A percentile compares a stretch with the other conserved stretches of the same genome.
Conservation (phyloP, 2,797 vertebrate genomes). For the Tragelaphus eurycerus region DNA sequence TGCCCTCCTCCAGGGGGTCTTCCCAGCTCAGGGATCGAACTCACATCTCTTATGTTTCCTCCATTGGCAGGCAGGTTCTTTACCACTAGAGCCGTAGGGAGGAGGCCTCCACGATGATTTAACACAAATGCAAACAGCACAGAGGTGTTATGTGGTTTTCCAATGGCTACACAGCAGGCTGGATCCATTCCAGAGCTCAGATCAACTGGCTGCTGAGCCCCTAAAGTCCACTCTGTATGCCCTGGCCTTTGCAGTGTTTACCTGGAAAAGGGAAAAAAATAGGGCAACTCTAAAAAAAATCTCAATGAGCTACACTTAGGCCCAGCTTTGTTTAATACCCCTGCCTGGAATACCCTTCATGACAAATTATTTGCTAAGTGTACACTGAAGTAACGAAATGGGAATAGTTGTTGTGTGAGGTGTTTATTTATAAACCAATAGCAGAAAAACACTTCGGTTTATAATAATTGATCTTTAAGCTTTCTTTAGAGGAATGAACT, state of each 20-base stretch:
- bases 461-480: constrained; percentile 11
- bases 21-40: neutral
- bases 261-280: neutral
- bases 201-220: neutral
- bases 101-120: neutral
- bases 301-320: neutral
- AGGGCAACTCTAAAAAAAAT: neutral
- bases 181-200: neutral
- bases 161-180: neutral
- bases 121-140: neutral
- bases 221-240: neutral
- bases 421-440: neutral
- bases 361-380: constrained; percentile 13
- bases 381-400: neutral
- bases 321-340: neutral
- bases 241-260: neutral
- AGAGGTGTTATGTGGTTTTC: neutral
- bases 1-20: neutral
- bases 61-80: neutral
- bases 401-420: neutral
- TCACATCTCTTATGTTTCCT: neutral
- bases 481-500: neutral
- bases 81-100: neutral
- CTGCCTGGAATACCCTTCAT: neutral
- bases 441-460: neutral